Base-by-base conservation (phyloP, 53 echinoderm and acorn worm species). In the Paelopatides confundens region DNA sequence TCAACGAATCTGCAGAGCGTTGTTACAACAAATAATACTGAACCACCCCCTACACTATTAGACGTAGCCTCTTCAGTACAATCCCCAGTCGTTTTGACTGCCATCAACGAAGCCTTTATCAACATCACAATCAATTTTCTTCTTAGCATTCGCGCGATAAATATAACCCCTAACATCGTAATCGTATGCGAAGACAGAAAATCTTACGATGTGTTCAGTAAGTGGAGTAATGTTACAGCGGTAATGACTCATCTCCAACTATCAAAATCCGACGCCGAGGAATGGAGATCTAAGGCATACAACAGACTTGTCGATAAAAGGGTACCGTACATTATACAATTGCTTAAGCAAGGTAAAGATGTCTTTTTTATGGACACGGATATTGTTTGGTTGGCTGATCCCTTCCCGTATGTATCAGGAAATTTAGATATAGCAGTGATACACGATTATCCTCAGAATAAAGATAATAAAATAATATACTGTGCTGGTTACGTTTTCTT, bases 291-390 rank as follows among this genome's bases (percentile, higher is more conserved):
- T 3, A 83, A 83, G 40, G 84, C 84, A 9, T 83, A 83, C 35
- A 83, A 83, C 65, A 34, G 37, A 40, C 65, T 83, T 23, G 84
- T 83, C 24, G 84, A 83, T 31, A 83, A 83, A 35, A 63, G 84
- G 28, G 84, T 83, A 23, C 63, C 84, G 21, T 83, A 83, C 40
- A 83, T 83, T 18, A 34, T 64, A 83, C 37, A 64, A 64, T 35
- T 83, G 11, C 40, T 83, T 4, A 23, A 83, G 21, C 9, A 63
- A 1, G 84, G 65, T 8, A 83, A 83, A 29, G 84, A 83, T 13
- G 84, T 83, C 23, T 83, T 83, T 30, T 83, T 83, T 30, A 83
- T 83, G 84, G 84, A 83, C 27, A 83, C 84, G 23, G 84, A 83
- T 23, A 65, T 83, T 24, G 84, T 83, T 23, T 83, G 84, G 84